Evolutionary conservation across 2,797 vertebrate species (phyloP).

Genomic region (Sparidentex hasta): DNA sequence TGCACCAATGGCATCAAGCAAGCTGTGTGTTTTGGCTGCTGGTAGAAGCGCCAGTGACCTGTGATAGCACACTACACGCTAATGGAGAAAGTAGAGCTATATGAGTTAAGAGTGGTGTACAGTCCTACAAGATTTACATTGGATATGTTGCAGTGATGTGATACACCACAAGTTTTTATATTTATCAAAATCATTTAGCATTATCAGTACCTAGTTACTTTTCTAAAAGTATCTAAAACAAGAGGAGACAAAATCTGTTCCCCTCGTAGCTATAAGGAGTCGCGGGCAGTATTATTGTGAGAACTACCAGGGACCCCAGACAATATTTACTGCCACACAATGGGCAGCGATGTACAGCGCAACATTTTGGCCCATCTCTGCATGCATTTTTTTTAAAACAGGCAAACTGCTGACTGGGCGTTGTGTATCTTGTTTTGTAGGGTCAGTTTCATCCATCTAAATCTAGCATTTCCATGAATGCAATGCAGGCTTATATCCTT

Average conservation of each 20-base stretch:
- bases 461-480: not conserved
- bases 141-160: not conserved
- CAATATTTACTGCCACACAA: not conserved
- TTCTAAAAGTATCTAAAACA: not conserved
- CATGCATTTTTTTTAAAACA: not conserved
- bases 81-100: not conserved
- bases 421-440: not conserved
- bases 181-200: not conserved
- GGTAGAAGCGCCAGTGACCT: not conserved
- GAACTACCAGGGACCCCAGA: not conserved
- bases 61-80: slow-evolving; percentile 2
- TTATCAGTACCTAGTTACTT: not conserved
- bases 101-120: not conserved
- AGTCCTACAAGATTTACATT: too few species aligned
- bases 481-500: not conserved
- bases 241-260: not conserved
- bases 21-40: slow-evolving; percentile 28
- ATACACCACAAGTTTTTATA: not conserved
- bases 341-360: not conserved
- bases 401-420: not conserved
- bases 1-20: slow-evolving; percentile 8
- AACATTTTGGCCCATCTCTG: not conserved
- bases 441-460: not conserved
- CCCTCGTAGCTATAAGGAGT: not conserved
- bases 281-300: not conserved